Percentiles rank a stretch among this genome's conserved stretches.
phyloP scores from a whole-genome alignment of 1,140 invertebrate species.

The Drosophila pachea region DNA sequence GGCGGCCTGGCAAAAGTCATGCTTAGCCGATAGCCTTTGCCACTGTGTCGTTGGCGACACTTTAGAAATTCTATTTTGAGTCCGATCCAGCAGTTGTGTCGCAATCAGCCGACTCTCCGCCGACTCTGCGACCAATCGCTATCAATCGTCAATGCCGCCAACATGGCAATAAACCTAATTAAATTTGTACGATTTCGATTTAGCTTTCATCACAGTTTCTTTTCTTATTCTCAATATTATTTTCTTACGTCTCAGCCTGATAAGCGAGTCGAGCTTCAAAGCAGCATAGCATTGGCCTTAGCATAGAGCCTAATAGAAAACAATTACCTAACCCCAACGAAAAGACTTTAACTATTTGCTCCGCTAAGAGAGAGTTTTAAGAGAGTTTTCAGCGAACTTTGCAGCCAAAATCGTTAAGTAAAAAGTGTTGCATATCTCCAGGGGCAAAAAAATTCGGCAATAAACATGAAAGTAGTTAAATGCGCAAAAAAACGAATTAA shows the following conservation, averaged over 20 bases:
- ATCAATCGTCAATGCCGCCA: conserved; percentile 71
- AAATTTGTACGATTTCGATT: conserved; percentile 56
- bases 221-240: background rate
- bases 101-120: conserved; percentile 53
- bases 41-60: conserved; percentile 45
- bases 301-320: conserved; percentile 1
- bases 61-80: conserved; percentile 56
- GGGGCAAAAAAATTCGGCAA: conserved; percentile 17
- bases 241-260: conserved; percentile 5
- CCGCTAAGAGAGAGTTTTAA: no score
- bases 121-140: conserved; percentile 39
- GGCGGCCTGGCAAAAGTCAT: conserved; percentile 55
- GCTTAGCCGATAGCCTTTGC: conserved; percentile 60
- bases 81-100: conserved; percentile 49
- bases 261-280: background rate
- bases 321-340: conserved; percentile 7
- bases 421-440: conserved; percentile 40
- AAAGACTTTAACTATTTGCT: background rate
- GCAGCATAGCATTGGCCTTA: conserved; percentile 4
- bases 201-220: background rate
- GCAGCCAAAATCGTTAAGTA: background rate
- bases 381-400: no score
- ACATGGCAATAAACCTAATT: conserved; percentile 76
- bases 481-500: background rate
- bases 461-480: background rate